Conservation (phyloP, 2,888 invertebrate species). For the Caenorhabditis sinica region DNA sequence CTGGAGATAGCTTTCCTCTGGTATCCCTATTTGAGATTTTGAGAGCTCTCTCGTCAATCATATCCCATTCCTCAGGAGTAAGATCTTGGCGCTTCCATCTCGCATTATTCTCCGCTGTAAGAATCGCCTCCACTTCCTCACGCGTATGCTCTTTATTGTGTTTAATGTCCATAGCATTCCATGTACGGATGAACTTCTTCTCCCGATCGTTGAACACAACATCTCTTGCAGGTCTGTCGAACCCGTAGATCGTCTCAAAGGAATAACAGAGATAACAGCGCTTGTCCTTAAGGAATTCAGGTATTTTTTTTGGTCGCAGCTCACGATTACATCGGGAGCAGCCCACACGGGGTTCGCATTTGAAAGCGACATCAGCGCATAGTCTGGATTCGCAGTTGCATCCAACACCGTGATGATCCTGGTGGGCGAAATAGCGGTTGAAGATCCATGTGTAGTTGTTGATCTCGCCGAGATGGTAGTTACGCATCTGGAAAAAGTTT, state of each 20-base stretch:
- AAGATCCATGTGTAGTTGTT: neutral
- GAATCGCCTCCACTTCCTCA: neutral
- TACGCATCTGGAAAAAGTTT: conserved; percentile 4
- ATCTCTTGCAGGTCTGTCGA: neutral
- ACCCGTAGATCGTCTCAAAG: neutral
- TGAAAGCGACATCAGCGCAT: too few relatives aligned
- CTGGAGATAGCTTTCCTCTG: neutral
- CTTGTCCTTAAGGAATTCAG: too few relatives aligned
- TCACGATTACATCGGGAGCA: neutral
- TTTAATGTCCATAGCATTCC: neutral
- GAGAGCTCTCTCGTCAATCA: neutral
- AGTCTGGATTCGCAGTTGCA: neutral
- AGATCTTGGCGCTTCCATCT: neutral
- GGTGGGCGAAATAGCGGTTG: neutral
- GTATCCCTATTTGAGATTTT: neutral
- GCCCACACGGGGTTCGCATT: neutral
- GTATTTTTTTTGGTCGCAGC: too few relatives aligned
- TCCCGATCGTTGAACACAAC: neutral
- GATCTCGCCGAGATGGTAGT: conserved; percentile 2
- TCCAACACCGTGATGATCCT: neutral
- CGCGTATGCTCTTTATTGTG: neutral
- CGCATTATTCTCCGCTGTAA: neutral
- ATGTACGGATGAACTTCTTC: neutral
- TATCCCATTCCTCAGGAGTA: neutral
- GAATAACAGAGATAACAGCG: neutral